Percentiles rank a stretch among this genome's conserved stretches.
Conservation (phyloP, 2,888 invertebrate species). For the Adelphocoris suturalis region DNA sequence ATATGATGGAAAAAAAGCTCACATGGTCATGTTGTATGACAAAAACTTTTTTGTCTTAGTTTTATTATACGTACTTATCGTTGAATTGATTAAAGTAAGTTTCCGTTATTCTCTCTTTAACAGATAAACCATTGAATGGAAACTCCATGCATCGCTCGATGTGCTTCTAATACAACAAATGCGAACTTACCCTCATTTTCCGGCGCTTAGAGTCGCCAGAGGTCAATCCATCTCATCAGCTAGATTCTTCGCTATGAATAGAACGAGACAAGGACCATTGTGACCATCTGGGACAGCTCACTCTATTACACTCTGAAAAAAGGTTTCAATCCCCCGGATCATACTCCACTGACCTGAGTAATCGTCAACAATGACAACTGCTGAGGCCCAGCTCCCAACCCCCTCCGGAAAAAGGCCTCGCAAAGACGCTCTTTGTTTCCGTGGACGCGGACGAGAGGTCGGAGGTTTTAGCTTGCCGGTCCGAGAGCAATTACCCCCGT, state of each 20-base stretch:
- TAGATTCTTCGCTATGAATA: not conserved
- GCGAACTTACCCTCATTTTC: no score
- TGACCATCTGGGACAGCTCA: conserved; percentile 29
- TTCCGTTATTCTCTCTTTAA: no score
- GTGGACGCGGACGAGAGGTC: conserved; percentile 10
- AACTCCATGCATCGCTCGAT: no score
- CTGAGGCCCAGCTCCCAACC: not conserved
- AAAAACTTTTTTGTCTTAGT: no score
- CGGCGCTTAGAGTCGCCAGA: not conserved
- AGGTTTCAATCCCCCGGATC: conserved; percentile 22
- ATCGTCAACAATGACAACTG: conserved; percentile 51
- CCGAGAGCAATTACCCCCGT: conserved; percentile 41
- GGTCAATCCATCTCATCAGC: not conserved
- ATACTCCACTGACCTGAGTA: conserved; percentile 53
- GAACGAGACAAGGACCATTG: conserved; percentile 9
- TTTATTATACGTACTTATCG: no score
- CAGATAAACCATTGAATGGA: no score
- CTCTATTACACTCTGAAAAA: conserved; percentile 46
- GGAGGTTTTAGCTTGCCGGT: conserved; percentile 32
- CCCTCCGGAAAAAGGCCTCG: not conserved
- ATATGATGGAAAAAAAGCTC: no score
- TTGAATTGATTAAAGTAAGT: no score
- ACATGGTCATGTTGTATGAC: no score
- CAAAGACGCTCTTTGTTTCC: conserved; percentile 33
- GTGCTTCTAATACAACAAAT: no score